Evolutionary conservation across 2,888 invertebrate genomes (phyloP), one percentile per base, ranked within the genome.

Genomic region (Ochropacha duplaris): DNA sequence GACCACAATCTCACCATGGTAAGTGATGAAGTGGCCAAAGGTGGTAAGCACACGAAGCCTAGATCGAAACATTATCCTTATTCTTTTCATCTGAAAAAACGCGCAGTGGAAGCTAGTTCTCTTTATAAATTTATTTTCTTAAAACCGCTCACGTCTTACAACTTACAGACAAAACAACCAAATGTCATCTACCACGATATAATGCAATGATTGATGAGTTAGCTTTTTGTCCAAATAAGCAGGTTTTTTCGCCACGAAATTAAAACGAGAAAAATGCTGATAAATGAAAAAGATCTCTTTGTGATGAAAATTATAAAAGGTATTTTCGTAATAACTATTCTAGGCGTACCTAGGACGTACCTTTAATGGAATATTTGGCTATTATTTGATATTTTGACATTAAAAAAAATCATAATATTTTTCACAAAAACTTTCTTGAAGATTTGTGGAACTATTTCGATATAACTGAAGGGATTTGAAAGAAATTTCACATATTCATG

Each of bases 141-240:
- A 36, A 39, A 44, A 44, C 1, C 39, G 16, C 44, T 44, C n/a
- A 9, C 1, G 3, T 19, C 44, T 59, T 52, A 22, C 58, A 16
- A 55, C 62, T 62, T 62, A 24, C 6, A 19, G 24, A 49, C 36
- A 19, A 51, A 44, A 24, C 16, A 55, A 51, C 54, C 57, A 55
- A 39, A 28, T 24, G 56, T 50, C 56, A 64, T 64, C 64, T 52
- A 26, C 59, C 49, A 31, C 64, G 65, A 62, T 58, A 64, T 60
- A 68, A 61, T 57, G 56, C 49, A 24, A 65, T 76, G 75, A 74
- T 76, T 68, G 65, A 75, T 62, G 66, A 65, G 34, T 57, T 54
- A 19, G 57, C 54, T 63, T 59, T 64, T 57, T 55, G 54, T 57
- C 36, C 51, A n/a, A 36, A 56, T 44, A 50, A 56, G 57, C 52